Evolutionary conservation across 2,797 vertebrate species (phyloP), one percentile per base, ranked within the genome.

Genomic region (Chelidonichthys spinosus): DNA sequence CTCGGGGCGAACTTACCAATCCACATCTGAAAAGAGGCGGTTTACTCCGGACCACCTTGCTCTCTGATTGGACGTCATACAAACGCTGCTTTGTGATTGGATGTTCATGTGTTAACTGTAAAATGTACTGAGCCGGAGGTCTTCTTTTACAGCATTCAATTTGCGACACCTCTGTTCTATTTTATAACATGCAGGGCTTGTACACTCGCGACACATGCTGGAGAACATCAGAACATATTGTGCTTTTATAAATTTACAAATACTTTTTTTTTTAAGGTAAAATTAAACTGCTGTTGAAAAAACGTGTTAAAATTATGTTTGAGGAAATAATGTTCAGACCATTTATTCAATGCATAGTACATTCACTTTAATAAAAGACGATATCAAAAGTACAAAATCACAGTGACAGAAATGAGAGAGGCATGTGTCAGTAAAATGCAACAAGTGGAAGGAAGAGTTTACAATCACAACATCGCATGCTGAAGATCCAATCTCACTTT

Each of bases 31-130:
- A 60, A 78, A 40, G 61, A 17, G 85, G 82, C 72, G 81, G 83
- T 42, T 39, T 9, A 1, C 40, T 1, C 6, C 1, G 8, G 6
- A 33, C 2, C n/a, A 69, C 42, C 5, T 17, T 73, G 61, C 6
- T 13, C 15, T 85, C 32, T 83, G 81, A 92, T 91, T 93, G 87
- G 92, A 64, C 67, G 63, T 1, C 13, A n/a, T 14, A 60, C 37
- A 6, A 8, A 43, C 10, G 0, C 37, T 61, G 18, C 32, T 50
- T 18, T 79, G 1, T 77, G 64, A 87, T 87, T 90, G 88, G 86
- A 39, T 53, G 39, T 4, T 43, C 1, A 9, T 8, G 15, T 2
- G 1, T 37, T 9, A 13, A 59, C 25, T 7, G 42, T 49, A 40
- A 61, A 47, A 25, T 11, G 7, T 13, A 11, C n/a, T 15, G 18